Evolutionary conservation across 2,888 invertebrate species (phyloP).

Genomic region (Trisateles emortualis): DNA sequence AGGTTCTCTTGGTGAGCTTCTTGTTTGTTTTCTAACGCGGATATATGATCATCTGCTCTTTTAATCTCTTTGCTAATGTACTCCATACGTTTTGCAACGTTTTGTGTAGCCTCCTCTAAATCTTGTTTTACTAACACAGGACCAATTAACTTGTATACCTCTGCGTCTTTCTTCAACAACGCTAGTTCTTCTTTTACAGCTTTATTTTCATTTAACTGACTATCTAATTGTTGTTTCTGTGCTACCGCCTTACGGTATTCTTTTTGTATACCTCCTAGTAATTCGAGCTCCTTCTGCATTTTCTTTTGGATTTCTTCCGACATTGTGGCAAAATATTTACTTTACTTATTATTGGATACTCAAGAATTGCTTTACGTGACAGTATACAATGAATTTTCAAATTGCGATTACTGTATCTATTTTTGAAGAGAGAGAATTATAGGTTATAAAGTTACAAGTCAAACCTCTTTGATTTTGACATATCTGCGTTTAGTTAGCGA

Average conservation of each 20-base stretch:
- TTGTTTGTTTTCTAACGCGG: constrained; percentile 92
- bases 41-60: constrained; percentile 91
- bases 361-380: constrained; percentile 4
- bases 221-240: constrained; percentile 94
- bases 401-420: constrained; percentile 18
- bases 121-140: constrained; percentile 98
- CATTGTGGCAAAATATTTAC: constrained; percentile 78
- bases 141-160: constrained; percentile 97
- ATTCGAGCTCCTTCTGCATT: constrained; percentile 92
- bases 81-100: constrained; percentile 97
- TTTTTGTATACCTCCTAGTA: constrained; percentile 93
- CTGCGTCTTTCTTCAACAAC: constrained; percentile 91
- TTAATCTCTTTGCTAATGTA: constrained; percentile 94
- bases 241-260: constrained; percentile 94
- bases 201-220: constrained; percentile 97
- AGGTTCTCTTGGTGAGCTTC: constrained; percentile 88
- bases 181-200: constrained; percentile 97
- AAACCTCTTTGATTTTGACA: not conserved
- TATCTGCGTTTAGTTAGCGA: not conserved
- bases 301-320: constrained; percentile 93
- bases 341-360: constrained; percentile 3
- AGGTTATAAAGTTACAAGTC: too few species aligned
- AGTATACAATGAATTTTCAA: constrained; percentile 18
- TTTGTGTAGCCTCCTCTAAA: constrained; percentile 95
- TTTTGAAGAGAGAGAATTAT: constrained; percentile 8